Percentiles rank a stretch among this genome's conserved stretches.
phyloP scores from a whole-genome alignment of 2,888 invertebrate genomes.

The Lycia hirtaria region DNA sequence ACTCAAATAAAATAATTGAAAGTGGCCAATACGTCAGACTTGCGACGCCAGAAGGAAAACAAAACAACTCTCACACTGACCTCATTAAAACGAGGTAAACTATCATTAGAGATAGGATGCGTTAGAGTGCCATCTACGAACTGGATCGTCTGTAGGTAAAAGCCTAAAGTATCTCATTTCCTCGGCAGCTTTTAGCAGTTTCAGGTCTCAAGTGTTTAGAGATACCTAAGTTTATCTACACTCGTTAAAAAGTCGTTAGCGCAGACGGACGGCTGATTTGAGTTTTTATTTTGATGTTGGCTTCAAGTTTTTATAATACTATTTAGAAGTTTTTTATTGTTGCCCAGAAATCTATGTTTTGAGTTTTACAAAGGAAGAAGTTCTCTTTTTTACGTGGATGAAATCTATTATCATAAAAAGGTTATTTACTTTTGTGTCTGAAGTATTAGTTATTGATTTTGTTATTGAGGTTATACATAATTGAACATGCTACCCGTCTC shows the following conservation, averaged over 20 bases:
- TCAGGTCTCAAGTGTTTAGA: conserved; percentile 14
- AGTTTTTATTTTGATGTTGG: conserved; percentile 28
- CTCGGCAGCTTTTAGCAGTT: conserved; percentile 22
- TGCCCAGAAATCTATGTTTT: background rate
- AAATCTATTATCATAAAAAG: too few relatives aligned
- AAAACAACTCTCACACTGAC: background rate
- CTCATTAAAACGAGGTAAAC: background rate
- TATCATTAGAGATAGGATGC: conserved; percentile 2
- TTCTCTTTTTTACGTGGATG: background rate
- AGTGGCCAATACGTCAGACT: background rate
- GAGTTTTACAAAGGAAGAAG: background rate
- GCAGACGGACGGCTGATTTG: conserved; percentile 24
- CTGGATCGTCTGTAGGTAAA: conserved; percentile 7
- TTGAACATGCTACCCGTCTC: too few relatives aligned
- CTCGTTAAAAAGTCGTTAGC: conserved; percentile 40
- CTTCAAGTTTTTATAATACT: conserved; percentile 5
- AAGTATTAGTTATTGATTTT: too few relatives aligned
- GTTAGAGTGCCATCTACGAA: conserved; percentile 12
- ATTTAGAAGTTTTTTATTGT: background rate
- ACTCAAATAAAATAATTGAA: too few relatives aligned
- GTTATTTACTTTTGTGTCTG: too few relatives aligned
- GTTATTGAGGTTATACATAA: too few relatives aligned
- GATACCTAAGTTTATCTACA: conserved; percentile 31
- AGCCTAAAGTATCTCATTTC: conserved; percentile 17
- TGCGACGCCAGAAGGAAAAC: background rate